Percentiles rank a stretch among this genome's conserved stretches.
Evolutionary conservation across 2,888 invertebrate genomes (phyloP).

Genomic region (Lacanobia oleracea): DNA sequence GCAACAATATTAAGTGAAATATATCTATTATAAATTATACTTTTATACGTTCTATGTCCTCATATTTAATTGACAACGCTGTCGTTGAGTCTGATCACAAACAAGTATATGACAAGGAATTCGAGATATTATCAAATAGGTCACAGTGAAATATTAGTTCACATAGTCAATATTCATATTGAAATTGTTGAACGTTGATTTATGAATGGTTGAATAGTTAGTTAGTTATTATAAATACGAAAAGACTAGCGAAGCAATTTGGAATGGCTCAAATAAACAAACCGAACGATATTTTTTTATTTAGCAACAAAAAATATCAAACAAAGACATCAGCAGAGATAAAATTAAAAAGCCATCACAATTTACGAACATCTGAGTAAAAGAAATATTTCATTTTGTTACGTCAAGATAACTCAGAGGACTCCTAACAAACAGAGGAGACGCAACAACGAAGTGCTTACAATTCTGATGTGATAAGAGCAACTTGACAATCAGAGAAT

Average conservation of each 20-base stretch:
- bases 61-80: slow-evolving; percentile 48
- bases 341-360: slow-evolving; percentile 60
- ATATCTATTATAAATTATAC: slow-evolving; percentile 32
- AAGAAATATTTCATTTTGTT: slow-evolving; percentile 55
- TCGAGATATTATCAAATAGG: slow-evolving; percentile 54
- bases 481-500: slow-evolving; percentile 61
- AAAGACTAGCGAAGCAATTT: neutral
- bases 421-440: slow-evolving; percentile 51
- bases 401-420: slow-evolving; percentile 56
- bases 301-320: slow-evolving; percentile 10
- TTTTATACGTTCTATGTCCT: slow-evolving; percentile 12
- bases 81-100: slow-evolving; percentile 24
- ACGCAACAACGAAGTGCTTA: slow-evolving; percentile 53
- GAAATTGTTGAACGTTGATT: slow-evolving; percentile 36
- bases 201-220: slow-evolving; percentile 28
- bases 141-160: slow-evolving; percentile 44
- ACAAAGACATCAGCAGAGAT: slow-evolving; percentile 31
- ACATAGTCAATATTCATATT: slow-evolving; percentile 40
- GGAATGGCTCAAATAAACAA: slow-evolving; percentile 14
- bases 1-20: slow-evolving; percentile 63
- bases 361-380: slow-evolving; percentile 51
- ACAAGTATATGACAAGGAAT: slow-evolving; percentile 51
- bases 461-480: slow-evolving; percentile 63
- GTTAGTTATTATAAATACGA: slow-evolving; percentile 14
- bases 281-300: slow-evolving; percentile 2